Evolutionary conservation across 2,113 vertebrate species (phyloP).

Genomic region (Cromileptes altivelis): DNA sequence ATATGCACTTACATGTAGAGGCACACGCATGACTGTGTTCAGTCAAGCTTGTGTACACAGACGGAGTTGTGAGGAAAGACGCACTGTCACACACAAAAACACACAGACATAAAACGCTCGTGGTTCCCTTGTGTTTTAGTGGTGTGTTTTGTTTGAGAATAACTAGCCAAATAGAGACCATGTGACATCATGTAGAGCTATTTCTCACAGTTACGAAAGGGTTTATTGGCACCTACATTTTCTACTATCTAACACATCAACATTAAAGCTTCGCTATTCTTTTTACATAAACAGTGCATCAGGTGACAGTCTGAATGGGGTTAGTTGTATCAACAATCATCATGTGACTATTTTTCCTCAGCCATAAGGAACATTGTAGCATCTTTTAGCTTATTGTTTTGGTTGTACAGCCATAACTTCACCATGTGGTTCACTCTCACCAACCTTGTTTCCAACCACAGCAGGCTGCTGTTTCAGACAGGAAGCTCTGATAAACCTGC

Average conservation of each 20-base stretch:
- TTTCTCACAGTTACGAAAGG: neutral
- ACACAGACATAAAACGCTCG: neutral
- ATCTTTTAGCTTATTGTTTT: no score
- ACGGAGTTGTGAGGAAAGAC: constrained; percentile 25
- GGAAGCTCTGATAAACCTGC: neutral
- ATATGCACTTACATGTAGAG: constrained; percentile 37
- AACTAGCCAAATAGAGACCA: neutral
- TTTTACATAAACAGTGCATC: neutral
- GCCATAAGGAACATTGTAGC: no score
- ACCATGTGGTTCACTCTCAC: neutral
- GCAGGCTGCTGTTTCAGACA: neutral
- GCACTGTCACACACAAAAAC: neutral
- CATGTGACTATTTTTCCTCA: no score
- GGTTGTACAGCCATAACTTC: neutral
- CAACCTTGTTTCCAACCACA: neutral
- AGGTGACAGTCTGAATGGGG: neutral
- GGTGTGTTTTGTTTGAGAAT: neutral
- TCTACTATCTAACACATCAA: neutral
- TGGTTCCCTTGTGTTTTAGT: neutral
- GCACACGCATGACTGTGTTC: constrained; percentile 40
- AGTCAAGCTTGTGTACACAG: constrained; percentile 9
- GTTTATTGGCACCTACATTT: neutral
- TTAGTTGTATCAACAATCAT: no score
- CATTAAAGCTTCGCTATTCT: neutral
- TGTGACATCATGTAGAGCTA: neutral